Evolutionary conservation across 2,888 invertebrate species (phyloP).

Genomic region (Idaea straminata): DNA sequence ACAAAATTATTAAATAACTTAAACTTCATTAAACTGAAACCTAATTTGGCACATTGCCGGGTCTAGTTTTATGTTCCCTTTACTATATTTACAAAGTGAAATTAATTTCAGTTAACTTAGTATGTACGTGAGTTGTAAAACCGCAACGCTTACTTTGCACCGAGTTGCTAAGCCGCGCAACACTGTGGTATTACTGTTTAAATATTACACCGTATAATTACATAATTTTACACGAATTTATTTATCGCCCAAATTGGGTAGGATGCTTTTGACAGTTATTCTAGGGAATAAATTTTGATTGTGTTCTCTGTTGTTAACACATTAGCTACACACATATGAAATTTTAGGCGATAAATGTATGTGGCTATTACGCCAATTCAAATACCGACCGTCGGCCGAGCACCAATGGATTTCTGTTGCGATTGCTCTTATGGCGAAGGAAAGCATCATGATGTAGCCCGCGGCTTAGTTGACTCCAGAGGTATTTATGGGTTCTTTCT

Average conservation of each 20-base stretch:
- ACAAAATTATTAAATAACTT: not conserved
- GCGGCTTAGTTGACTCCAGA: too few relatives aligned
- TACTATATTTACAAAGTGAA: constrained; percentile 27
- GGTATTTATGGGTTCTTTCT: too few relatives aligned
- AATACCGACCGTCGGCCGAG: not conserved
- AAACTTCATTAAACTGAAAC: constrained; percentile 5
- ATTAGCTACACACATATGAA: not conserved
- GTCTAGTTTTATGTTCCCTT: constrained; percentile 27
- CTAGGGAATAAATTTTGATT: not conserved
- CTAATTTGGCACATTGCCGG: constrained; percentile 26
- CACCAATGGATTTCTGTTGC: too few relatives aligned
- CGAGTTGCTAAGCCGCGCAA: not conserved
- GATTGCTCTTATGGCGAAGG: too few relatives aligned
- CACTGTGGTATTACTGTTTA: not conserved
- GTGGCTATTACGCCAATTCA: not conserved
- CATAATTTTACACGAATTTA: not conserved
- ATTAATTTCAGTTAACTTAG: constrained; percentile 20
- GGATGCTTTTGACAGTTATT: not conserved
- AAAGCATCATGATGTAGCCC: too few relatives aligned
- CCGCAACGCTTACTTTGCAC: not conserved
- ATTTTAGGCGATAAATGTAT: not conserved
- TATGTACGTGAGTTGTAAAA: not conserved
- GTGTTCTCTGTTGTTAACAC: not conserved
- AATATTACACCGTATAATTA: not conserved
- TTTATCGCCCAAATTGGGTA: not conserved